A percentile compares a stretch with the other conserved stretches of the same genome.
Conservation (phyloP, 37 sponge, comb jelly and placozoan genomes). For the Haliclona indistincta region DNA sequence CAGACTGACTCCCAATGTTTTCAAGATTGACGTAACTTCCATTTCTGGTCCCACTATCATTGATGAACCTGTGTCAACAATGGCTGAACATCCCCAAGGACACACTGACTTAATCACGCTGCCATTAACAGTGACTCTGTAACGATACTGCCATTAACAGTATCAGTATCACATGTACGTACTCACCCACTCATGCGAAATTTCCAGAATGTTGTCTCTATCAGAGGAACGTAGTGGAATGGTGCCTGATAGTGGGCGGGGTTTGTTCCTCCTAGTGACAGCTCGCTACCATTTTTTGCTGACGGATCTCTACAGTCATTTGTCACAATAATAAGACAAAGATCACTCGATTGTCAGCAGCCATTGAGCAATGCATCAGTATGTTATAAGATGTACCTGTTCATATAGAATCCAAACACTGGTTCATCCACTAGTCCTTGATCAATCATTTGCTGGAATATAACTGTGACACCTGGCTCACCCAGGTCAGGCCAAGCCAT, state of each 20-base stretch:
- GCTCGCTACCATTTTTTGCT: conserved; percentile 68
- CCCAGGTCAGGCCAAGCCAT: conserved; percentile 90
- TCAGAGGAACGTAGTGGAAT: conserved; percentile 56
- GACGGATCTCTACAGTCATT: neutral
- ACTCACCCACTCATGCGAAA: conserved; percentile 75
- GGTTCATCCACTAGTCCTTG: conserved; percentile 73
- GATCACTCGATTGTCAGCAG: too few relatives aligned
- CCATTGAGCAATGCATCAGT: conserved; percentile 78
- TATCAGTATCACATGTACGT: too few relatives aligned
- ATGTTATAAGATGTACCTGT: too few relatives aligned
- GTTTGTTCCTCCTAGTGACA: conserved; percentile 85
- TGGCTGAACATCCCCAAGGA: conserved; percentile 81
- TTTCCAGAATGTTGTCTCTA: conserved; percentile 80
- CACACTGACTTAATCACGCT: conserved; percentile 24
- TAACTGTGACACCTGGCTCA: conserved; percentile 69
- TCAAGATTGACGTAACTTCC: conserved; percentile 56
- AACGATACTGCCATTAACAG: too few relatives aligned
- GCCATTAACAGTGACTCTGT: too few relatives aligned
- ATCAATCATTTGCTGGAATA: conserved; percentile 86
- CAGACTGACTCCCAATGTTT: conserved; percentile 78
- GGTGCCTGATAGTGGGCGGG: conserved; percentile 66
- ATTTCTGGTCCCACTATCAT: conserved; percentile 88
- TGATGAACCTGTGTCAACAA: conserved; percentile 98
- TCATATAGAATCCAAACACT: conserved; percentile 87
- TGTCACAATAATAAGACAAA: neutral